A percentile compares a stretch with the other conserved stretches of the same genome.
Conservation (phyloP, 2,888 invertebrate species). For the Conomelus anceps region DNA sequence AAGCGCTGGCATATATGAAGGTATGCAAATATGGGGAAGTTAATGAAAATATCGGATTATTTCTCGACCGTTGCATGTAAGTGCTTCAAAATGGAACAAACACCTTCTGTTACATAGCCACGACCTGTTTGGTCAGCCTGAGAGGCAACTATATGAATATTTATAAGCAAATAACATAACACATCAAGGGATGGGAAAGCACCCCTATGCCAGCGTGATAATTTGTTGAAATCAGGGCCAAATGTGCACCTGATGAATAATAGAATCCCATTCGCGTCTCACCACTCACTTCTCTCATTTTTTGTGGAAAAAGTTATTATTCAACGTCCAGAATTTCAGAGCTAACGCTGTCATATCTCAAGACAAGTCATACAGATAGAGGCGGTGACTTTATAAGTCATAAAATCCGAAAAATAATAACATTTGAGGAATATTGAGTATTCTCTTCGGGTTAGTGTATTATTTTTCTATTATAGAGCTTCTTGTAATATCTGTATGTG, state of each 20-base stretch:
- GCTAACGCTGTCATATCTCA: too few relatives aligned
- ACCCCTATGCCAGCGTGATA: not conserved
- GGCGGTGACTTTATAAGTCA: too few relatives aligned
- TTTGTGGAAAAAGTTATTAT: not conserved
- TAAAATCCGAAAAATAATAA: too few relatives aligned
- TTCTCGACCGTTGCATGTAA: not conserved
- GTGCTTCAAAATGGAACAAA: not conserved
- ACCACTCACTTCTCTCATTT: too few relatives aligned
- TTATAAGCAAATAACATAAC: not conserved
- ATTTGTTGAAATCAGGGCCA: not conserved
- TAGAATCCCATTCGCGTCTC: not conserved
- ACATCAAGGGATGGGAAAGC: not conserved
- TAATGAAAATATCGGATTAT: not conserved
- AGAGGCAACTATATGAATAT: not conserved
- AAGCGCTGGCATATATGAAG: not conserved
- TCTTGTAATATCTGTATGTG: too few relatives aligned
- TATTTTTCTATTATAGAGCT: too few relatives aligned
- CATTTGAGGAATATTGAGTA: too few relatives aligned
- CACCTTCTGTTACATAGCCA: not conserved
- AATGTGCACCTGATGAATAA: not conserved
- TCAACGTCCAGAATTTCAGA: not conserved
- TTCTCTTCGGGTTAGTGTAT: too few relatives aligned
- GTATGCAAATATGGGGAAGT: not conserved
- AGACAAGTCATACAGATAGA: too few relatives aligned
- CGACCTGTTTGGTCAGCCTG: not conserved